Evolutionary conservation across 2,888 invertebrate genomes (phyloP).

Genomic region (Pseudococcus jackbeardsleyi): DNA sequence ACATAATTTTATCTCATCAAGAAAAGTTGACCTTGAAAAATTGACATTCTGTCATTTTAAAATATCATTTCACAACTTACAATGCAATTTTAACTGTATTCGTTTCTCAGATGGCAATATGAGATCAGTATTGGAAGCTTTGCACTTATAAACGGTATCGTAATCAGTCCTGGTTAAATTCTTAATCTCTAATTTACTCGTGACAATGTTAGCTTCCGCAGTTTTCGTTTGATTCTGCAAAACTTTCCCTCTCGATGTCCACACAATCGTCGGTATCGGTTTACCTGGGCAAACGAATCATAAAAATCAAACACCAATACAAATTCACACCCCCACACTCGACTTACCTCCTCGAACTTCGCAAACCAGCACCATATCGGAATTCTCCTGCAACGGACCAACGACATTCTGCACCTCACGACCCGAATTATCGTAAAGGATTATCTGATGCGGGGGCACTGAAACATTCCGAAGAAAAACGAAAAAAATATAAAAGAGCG

Average conservation of each 20-base stretch:
- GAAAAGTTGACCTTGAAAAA: too few species aligned
- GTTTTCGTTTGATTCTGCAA: slow-evolving; percentile 80
- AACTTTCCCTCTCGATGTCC: slow-evolving; percentile 82
- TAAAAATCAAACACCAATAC: not conserved
- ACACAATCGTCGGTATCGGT: slow-evolving; percentile 86
- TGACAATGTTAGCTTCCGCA: slow-evolving; percentile 76
- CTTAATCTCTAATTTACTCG: slow-evolving; percentile 82
- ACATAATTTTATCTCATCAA: too few species aligned
- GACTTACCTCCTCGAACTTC: slow-evolving; percentile 72
- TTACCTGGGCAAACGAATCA: slow-evolving; percentile 75
- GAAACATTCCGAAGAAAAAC: slow-evolving; percentile 52
- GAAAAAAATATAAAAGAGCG: not conserved
- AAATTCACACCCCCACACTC: not conserved
- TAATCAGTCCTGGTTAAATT: slow-evolving; percentile 82
- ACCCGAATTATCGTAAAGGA: slow-evolving; percentile 71
- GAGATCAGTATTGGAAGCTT: slow-evolving; percentile 88
- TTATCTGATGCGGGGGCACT: slow-evolving; percentile 72
- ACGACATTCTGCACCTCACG: slow-evolving; percentile 68
- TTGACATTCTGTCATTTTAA: not conserved
- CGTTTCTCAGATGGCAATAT: slow-evolving; percentile 86
- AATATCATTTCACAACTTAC: slow-evolving; percentile 74
- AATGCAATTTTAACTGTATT: slow-evolving; percentile 84
- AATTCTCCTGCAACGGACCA: slow-evolving; percentile 72
- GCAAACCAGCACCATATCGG: slow-evolving; percentile 71
- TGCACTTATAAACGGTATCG: slow-evolving; percentile 88